Evolutionary conservation across 2,888 invertebrate species (phyloP).

Genomic region (Drosophila yooni): DNA sequence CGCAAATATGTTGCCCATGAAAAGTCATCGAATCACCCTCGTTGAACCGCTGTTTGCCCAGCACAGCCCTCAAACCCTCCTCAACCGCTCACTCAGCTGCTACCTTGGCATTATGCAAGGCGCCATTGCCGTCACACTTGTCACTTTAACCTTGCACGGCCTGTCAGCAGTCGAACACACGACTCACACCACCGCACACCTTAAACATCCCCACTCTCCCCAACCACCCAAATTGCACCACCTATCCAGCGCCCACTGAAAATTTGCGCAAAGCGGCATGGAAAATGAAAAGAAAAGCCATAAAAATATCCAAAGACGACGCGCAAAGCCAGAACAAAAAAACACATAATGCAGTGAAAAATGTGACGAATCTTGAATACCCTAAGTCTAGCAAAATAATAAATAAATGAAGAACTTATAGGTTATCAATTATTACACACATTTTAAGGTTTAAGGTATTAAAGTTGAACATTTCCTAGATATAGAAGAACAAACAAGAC

Average conservation of each 20-base stretch:
- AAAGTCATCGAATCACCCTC: slow-evolving; percentile 41
- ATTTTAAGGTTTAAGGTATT: background rate
- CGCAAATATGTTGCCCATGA: slow-evolving; percentile 77
- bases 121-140: slow-evolving; percentile 77
- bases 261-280: slow-evolving; percentile 78
- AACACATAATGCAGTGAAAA: slow-evolving; percentile 23
- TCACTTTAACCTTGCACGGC: slow-evolving; percentile 81
- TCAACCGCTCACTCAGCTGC: slow-evolving; percentile 19
- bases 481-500: background rate
- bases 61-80: background rate
- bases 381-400: background rate
- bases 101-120: slow-evolving; percentile 75
- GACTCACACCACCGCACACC: background rate
- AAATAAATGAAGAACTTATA: background rate
- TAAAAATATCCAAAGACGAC: slow-evolving; percentile 74
- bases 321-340: slow-evolving; percentile 65
- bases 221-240: slow-evolving; percentile 1
- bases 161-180: slow-evolving; percentile 59
- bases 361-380: slow-evolving; percentile 7
- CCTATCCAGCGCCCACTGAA: slow-evolving; percentile 51
- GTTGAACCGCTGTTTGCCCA: background rate
- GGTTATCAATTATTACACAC: background rate
- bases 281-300: slow-evolving; percentile 79
- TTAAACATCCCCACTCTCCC: background rate
- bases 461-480: too few species aligned